Conservation (phyloP, 1,140 invertebrate genomes). For the Tetramorium alpestre region DNA sequence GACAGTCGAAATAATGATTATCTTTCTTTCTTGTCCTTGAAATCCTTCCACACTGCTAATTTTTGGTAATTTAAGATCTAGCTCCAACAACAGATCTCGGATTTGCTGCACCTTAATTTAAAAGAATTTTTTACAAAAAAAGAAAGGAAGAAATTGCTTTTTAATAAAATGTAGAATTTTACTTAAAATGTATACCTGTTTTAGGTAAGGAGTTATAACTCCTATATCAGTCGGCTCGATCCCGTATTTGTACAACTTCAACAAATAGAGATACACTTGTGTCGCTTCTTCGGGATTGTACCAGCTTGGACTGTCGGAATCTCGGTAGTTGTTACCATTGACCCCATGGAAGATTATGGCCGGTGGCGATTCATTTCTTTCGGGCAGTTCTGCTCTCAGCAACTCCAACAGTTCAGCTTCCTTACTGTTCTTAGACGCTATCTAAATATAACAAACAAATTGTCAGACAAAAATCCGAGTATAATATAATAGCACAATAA, state of each 20-base stretch:
- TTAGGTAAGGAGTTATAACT: conserved; percentile 96
- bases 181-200: conserved; percentile 89
- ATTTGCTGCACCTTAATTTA: conserved; percentile 90
- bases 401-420: conserved; percentile 77
- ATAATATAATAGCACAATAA: background rate
- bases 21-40: conserved; percentile 95
- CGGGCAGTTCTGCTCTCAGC: conserved; percentile 77
- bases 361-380: conserved; percentile 81
- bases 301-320: conserved; percentile 92
- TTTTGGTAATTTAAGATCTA: conserved; percentile 91
- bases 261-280: conserved; percentile 88
- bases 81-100: conserved; percentile 88
- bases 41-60: conserved; percentile 98
- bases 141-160: background rate
- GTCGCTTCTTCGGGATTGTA: conserved; percentile 95
- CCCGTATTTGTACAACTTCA: conserved; percentile 88
- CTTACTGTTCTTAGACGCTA: conserved; percentile 71
- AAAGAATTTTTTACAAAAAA: conserved; percentile 77
- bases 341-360: conserved; percentile 94
- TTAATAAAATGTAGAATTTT: conserved; percentile 36
- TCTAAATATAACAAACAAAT: conserved; percentile 28
- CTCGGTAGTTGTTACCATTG: conserved; percentile 90
- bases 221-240: conserved; percentile 92
- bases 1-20: conserved; percentile 95
- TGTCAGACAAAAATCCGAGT: background rate